phyloP scores from a whole-genome alignment of 2,113 vertebrate species.

The Quiscalus mexicanus region DNA sequence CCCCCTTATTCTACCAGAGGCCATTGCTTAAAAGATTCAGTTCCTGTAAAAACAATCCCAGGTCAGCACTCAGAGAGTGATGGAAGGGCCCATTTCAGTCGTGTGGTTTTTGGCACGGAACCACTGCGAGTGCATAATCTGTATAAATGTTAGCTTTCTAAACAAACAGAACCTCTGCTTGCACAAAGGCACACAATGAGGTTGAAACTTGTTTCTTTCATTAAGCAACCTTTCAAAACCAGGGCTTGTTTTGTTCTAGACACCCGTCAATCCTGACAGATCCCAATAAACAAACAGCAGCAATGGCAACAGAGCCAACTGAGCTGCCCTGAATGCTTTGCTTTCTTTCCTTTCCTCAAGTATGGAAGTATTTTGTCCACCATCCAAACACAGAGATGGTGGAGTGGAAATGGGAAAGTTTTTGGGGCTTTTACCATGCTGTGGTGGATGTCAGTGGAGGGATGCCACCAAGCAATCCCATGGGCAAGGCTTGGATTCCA shows the following conservation, averaged over 20 bases:
- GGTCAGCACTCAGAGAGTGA: conserved; percentile 57
- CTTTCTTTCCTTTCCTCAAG: not conserved
- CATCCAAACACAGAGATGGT: not conserved
- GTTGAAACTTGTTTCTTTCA: conserved; percentile 48
- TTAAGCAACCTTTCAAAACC: conserved; percentile 30
- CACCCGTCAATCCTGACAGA: not conserved
- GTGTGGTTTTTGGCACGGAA: conserved; percentile 71
- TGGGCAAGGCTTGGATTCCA: not conserved
- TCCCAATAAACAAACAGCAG: not conserved
- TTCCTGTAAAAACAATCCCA: conserved; percentile 75
- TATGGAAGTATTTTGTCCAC: not conserved
- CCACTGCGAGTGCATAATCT: conserved; percentile 54
- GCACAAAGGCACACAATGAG: conserved; percentile 43
- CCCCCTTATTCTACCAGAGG: conserved; percentile 34
- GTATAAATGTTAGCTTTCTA: conserved; percentile 73
- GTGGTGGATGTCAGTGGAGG: not conserved
- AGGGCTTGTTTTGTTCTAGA: conserved; percentile 27
- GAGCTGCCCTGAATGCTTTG: not conserved
- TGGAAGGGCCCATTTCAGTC: conserved; percentile 66
- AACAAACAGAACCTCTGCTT: conserved; percentile 71
- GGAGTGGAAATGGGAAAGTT: not conserved
- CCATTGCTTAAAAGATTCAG: conserved; percentile 66
- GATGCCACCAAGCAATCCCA: not conserved
- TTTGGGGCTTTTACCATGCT: accelerated
- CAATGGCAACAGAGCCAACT: not conserved